Evolutionary conservation across 1,140 invertebrate genomes (phyloP).

Genomic region (Drosophila pruinosa): DNA sequence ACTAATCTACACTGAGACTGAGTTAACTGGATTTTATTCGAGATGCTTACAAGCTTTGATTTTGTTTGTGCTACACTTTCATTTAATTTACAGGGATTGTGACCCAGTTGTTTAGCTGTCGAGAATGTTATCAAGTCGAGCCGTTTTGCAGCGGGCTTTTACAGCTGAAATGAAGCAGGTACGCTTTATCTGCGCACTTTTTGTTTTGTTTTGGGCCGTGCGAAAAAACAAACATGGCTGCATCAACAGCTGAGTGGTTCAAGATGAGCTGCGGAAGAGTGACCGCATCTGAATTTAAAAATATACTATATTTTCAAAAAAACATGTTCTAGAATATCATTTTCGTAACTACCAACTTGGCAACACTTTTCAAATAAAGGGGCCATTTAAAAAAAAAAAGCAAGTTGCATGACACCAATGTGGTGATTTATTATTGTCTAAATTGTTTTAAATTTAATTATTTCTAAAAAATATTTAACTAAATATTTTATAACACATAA

Average conservation of each 20-base stretch:
- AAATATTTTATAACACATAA: too few relatives aligned
- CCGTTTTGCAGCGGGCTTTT: slow-evolving; percentile 13
- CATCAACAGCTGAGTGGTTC: slow-evolving; percentile 27
- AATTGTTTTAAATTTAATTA: too few relatives aligned
- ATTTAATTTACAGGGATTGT: slow-evolving; percentile 17
- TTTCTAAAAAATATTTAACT: too few relatives aligned
- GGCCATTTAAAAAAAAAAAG: too few relatives aligned
- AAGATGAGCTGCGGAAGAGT: neutral
- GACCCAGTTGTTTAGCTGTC: slow-evolving; percentile 16
- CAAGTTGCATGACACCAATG: too few relatives aligned
- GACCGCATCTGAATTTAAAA: neutral
- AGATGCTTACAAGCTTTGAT: slow-evolving; percentile 44
- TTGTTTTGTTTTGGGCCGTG: slow-evolving; percentile 52
- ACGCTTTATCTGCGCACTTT: slow-evolving; percentile 18
- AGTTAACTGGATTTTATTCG: slow-evolving; percentile 45
- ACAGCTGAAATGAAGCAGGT: slow-evolving; percentile 39
- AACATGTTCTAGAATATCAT: too few relatives aligned
- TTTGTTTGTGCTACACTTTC: slow-evolving; percentile 23
- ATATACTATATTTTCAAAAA: slow-evolving; percentile 6
- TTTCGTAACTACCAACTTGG: too few relatives aligned
- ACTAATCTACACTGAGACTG: slow-evolving; percentile 56
- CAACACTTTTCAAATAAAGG: too few relatives aligned
- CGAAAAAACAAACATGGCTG: slow-evolving; percentile 49
- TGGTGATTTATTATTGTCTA: too few relatives aligned
- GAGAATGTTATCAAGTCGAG: slow-evolving; percentile 20